Conservation (phyloP, 2,797 vertebrate species). For the Eulemur albifrons region DNA sequence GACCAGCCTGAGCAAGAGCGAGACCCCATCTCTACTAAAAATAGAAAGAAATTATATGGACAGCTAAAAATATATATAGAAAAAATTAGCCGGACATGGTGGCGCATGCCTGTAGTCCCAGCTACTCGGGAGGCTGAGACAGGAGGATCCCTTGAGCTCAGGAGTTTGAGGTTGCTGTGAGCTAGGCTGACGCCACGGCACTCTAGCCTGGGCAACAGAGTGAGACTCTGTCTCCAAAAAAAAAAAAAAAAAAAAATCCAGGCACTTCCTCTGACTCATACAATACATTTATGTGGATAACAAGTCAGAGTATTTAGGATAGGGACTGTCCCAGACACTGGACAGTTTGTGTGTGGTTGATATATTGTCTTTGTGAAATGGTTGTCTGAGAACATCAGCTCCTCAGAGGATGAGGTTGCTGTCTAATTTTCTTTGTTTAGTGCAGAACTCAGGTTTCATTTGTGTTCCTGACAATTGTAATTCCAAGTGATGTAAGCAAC, state of each 20-base stretch:
- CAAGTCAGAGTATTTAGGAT: not conserved
- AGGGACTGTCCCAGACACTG: not conserved
- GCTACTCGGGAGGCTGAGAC: too few species aligned
- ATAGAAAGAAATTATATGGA: too few species aligned
- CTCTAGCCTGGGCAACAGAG: too few species aligned
- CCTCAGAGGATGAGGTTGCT: not conserved
- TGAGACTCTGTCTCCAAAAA: not conserved
- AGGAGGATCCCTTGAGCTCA: too few species aligned
- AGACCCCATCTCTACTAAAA: too few species aligned
- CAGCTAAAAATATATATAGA: too few species aligned
- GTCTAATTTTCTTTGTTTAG: not conserved
- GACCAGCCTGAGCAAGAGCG: too few species aligned
- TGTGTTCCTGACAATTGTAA: not conserved
- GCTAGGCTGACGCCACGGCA: too few species aligned
- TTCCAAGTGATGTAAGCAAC: not conserved
- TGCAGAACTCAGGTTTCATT: not conserved
- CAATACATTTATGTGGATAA: not conserved
- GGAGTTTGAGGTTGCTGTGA: too few species aligned
- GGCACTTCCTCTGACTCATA: not conserved
- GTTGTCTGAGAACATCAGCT: not conserved
- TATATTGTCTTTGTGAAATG: not conserved
- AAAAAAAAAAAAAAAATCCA: slow-evolving; percentile 40
- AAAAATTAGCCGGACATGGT: too few species aligned
- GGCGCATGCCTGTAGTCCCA: too few species aligned
- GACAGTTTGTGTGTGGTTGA: not conserved